Evolutionary conservation across 2,797 vertebrate species (phyloP).

Genomic region (Danio kyathit): DNA sequence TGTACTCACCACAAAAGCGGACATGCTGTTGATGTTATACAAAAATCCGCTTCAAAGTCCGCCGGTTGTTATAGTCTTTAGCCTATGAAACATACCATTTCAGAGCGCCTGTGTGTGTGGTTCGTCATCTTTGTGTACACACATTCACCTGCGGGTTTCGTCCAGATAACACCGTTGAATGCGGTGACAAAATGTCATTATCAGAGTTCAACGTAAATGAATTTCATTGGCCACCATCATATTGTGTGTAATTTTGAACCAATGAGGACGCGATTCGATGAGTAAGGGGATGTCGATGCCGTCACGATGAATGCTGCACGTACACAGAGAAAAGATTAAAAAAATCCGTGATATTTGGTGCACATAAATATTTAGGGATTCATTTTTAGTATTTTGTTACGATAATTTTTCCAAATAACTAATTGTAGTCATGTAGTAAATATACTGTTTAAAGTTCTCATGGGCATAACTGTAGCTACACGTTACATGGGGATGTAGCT

Average conservation of each 20-base stretch:
- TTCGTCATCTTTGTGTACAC: constrained; percentile 64
- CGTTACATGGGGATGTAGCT: constrained; percentile 68
- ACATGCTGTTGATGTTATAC: constrained; percentile 48
- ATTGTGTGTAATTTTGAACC: not conserved
- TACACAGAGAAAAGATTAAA: not conserved
- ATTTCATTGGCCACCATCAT: constrained; percentile 10
- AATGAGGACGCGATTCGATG: constrained; percentile 22
- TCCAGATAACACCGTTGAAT: not conserved
- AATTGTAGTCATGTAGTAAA: no score
- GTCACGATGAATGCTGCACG: not conserved
- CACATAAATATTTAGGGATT: not conserved
- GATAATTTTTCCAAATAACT: no score
- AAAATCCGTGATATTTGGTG: not conserved
- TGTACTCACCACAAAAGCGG: constrained; percentile 68
- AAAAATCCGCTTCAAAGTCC: constrained; percentile 12
- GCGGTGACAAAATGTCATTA: not conserved
- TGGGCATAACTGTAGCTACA: no score
- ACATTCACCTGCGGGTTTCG: constrained; percentile 26
- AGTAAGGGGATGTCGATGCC: not conserved
- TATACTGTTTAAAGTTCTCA: no score
- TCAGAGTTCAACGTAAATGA: not conserved
- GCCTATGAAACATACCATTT: constrained; percentile 40
- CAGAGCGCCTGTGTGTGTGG: constrained; percentile 56
- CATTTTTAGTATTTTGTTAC: no score
- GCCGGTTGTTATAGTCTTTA: constrained; percentile 44